Conservation (phyloP, 1,140 invertebrate species). For the Gryllus bimaculatus region DNA sequence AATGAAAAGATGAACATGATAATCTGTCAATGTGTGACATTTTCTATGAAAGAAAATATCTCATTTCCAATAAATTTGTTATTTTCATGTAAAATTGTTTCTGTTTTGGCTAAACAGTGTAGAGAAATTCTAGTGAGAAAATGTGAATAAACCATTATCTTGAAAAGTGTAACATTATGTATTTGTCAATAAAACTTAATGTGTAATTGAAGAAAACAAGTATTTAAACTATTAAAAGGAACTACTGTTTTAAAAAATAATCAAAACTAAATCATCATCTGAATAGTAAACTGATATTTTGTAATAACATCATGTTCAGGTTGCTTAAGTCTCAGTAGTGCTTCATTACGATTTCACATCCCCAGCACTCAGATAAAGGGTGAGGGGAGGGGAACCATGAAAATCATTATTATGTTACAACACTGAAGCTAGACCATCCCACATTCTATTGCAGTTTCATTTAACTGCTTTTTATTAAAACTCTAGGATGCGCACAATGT, state of each 20-base stretch:
- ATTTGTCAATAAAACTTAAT: background rate
- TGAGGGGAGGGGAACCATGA: background rate
- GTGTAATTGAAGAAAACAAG: background rate
- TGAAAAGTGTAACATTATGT: background rate
- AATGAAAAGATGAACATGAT: background rate
- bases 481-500: background rate
- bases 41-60: background rate
- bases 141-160: too few relatives aligned
- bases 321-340: background rate
- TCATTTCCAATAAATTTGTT: background rate
- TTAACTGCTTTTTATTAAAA: background rate
- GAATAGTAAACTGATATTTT: background rate
- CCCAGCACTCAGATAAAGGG: too few relatives aligned
- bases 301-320: background rate
- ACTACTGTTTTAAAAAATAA: background rate
- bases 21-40: background rate
- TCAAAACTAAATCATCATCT: background rate
- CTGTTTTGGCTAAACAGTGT: too few relatives aligned
- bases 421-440: background rate
- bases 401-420: background rate
- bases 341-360: too few relatives aligned
- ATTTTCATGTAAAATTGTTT: too few relatives aligned
- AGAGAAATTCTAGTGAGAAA: too few relatives aligned
- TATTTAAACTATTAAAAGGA: background rate
- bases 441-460: background rate